These are phyloP conservation scores for Lycophotia porphyrea DNA, from an alignment of 2,888 invertebrate species.

Conservation along the genomic window DNA sequence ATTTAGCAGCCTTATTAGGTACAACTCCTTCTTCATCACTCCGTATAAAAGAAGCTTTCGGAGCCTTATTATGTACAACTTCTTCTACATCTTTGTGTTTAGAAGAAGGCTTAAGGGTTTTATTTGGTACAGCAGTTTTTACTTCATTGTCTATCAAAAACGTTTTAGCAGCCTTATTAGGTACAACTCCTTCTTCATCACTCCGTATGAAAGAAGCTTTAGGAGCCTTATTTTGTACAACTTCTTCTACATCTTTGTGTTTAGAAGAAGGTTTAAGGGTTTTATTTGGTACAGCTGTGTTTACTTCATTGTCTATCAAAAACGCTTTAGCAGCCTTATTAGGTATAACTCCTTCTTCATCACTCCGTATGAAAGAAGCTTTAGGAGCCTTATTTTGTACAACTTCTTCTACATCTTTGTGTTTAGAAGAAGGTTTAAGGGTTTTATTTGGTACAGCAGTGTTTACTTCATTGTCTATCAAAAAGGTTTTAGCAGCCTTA, in stretches of 20 bases:
- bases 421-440: not conserved
- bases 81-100: too few species aligned
- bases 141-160: not conserved
- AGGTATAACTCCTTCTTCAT: not conserved
- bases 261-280: too few species aligned
- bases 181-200: not conserved
- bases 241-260: not conserved
- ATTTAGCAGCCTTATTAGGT: not conserved
- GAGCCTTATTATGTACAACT: too few species aligned
- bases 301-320: not conserved
- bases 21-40: not conserved
- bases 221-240: too few species aligned
- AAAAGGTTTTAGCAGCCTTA: not conserved
- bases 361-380: not conserved
- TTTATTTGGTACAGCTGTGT: not conserved
- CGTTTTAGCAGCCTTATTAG: not conserved
- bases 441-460: not conserved
- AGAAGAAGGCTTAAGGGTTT: not conserved
- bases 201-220: not conserved
- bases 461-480: not conserved
- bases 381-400: not conserved
- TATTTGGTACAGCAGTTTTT: not conserved
- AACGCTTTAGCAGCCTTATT: not conserved
- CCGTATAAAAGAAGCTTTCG: not conserved
- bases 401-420: not conserved